These are phyloP conservation scores for Cynopterus brachyotis DNA, from an alignment of 2,113 vertebrate genomes.

Conservation along the genomic window DNA sequence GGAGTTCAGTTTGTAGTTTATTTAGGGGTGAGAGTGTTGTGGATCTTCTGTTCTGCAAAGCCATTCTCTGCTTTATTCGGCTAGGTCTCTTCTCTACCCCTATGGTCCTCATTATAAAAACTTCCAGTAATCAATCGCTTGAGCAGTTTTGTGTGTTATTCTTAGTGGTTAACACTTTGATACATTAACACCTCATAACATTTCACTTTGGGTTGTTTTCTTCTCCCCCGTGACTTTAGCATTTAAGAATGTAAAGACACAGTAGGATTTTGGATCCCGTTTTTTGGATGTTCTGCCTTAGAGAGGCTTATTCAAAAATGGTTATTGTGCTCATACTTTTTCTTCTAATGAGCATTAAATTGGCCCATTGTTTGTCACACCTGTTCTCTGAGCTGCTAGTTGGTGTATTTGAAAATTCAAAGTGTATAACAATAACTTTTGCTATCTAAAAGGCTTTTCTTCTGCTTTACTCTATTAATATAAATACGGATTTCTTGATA, in stretches of 20 bases:
- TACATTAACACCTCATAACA: slow-evolving; percentile 70
- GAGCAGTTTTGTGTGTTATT: slow-evolving; percentile 73
- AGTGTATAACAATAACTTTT: background rate
- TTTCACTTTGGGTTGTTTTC: slow-evolving; percentile 66
- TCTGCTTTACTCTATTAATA: background rate
- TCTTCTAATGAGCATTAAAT: background rate
- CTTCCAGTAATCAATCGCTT: slow-evolving; percentile 61
- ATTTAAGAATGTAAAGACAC: slow-evolving; percentile 72
- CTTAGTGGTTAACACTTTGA: slow-evolving; percentile 73
- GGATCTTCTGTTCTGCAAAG: background rate
- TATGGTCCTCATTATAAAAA: slow-evolving; percentile 37
- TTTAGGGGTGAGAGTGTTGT: background rate
- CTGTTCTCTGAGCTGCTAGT: slow-evolving; percentile 23
- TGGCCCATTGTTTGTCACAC: slow-evolving; percentile 19
- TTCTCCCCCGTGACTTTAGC: slow-evolving; percentile 58
- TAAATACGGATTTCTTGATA: background rate
- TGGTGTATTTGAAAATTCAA: slow-evolving; percentile 39
- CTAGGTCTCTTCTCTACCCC: background rate
- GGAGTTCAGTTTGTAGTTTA: background rate
- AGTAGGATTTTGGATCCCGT: slow-evolving; percentile 55
- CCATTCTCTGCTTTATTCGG: background rate
- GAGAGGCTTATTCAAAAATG: slow-evolving; percentile 58
- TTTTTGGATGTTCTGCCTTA: slow-evolving; percentile 57
- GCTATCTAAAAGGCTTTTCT: background rate
- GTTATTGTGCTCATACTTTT: background rate